Base-by-base conservation (phyloP, 1,140 invertebrate species). In the Copidosoma floridanum region DNA sequence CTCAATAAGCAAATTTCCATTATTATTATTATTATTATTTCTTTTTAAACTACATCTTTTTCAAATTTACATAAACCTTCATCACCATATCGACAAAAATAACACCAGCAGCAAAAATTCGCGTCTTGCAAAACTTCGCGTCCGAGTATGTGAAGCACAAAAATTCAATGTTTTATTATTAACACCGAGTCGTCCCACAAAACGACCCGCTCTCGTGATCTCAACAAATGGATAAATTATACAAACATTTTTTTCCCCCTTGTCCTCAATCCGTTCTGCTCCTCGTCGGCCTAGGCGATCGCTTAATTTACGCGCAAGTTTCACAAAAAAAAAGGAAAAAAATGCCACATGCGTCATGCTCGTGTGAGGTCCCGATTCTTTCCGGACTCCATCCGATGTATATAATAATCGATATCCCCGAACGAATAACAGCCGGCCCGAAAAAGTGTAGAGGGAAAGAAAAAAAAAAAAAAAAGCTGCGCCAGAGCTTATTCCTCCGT, bases 181-280 rank as follows among this genome's bases (percentile, higher is more conserved):
- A 61, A 61, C 41, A 53, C 54, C 43, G 38, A 29, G 43, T 21
- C 35, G 16, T 57, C 38, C 20, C 52, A 43, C 41, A 43, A 54
- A 26, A 29, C n/a, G 3, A 7, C 41, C 23, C 41, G 16, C 53
- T 46, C 53, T 46, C 40, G 23, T 59, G 46, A 59, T 59, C 57
- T 44, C 52, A 35, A 59, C 57, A 32, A 54, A 60, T 54, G 48
- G 27, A 21, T 54, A 54, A 60, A 60, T 60, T 60, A 60, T 60
- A 47, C 58, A 47, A 60, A 46, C 14, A 47, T n/a, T 53, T 60
- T 54, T 50, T n/a, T n/a, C n/a, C n/a, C n/a, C n/a, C n/a, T n/a
- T n/a, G n/a, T n/a, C n/a, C n/a, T 60, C 57, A 59, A 48, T 37
- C 29, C 16, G 23, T 20, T 20, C 18, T 38, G 43, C n/a, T n/a